Percentiles rank a stretch among this genome's conserved stretches.
phyloP scores from a whole-genome alignment of 2,797 vertebrate species.

The Tamandua tetradactyla region DNA sequence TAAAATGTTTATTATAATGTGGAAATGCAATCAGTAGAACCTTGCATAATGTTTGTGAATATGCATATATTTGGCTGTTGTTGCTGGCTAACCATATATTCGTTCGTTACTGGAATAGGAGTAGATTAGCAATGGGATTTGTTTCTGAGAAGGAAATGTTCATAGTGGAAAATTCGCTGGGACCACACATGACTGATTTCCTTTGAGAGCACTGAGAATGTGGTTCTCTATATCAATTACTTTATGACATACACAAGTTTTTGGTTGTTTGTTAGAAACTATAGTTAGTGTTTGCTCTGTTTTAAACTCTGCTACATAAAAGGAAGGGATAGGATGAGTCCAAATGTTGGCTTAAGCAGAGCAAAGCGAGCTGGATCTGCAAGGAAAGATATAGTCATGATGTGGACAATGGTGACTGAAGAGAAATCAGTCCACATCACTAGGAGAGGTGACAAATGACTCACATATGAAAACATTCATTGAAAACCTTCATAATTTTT shows the following conservation, averaged over 20 bases:
- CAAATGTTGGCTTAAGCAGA: not conserved
- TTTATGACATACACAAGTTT: not conserved
- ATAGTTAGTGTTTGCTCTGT: not conserved
- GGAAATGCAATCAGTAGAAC: not conserved
- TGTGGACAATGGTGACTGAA: not conserved
- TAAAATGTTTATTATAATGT: not conserved
- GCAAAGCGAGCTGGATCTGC: not conserved
- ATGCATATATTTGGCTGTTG: no score
- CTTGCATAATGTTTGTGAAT: not conserved
- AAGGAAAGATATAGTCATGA: not conserved
- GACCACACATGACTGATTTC: not conserved
- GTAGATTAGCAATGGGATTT: not conserved
- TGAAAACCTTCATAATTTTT: not conserved
- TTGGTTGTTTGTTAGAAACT: not conserved
- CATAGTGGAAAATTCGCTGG: not conserved
- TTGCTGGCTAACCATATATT: no score
- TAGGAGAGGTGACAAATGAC: not conserved
- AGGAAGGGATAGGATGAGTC: not conserved
- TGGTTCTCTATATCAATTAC: not conserved
- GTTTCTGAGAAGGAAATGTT: not conserved
- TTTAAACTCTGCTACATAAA: not conserved
- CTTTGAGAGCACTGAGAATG: not conserved
- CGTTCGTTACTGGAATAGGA: not conserved
- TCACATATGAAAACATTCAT: not conserved
- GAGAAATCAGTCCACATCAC: not conserved